Conservation (phyloP, 2,113 vertebrate species). For the Tylochromis polylepis region DNA sequence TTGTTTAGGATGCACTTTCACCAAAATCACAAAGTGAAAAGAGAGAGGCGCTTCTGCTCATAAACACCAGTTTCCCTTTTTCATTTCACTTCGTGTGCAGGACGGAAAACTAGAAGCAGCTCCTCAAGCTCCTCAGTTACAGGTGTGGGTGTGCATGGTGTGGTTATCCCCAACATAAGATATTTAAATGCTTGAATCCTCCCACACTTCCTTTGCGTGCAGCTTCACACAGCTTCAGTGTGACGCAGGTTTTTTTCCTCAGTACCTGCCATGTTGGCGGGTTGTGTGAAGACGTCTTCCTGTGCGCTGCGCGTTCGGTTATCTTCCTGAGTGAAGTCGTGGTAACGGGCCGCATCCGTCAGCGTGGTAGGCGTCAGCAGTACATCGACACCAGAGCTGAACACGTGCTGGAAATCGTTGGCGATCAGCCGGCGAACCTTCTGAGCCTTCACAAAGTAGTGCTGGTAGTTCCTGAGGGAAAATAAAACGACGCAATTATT, state of each 20-base stretch:
- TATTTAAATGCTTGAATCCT: background rate
- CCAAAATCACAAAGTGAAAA: background rate
- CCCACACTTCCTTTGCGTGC: background rate
- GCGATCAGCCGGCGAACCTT: conserved; percentile 89
- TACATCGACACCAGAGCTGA: conserved; percentile 82
- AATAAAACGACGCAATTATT: accelerated
- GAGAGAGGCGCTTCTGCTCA: background rate
- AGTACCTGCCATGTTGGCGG: conserved; percentile 91
- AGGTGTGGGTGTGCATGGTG: background rate
- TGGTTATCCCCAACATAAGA: background rate
- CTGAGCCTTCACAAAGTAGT: conserved; percentile 92
- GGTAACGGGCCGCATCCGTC: conserved; percentile 73
- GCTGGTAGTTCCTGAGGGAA: conserved; percentile 83
- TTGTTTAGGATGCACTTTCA: background rate
- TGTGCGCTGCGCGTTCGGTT: conserved; percentile 89
- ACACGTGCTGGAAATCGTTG: conserved; percentile 82
- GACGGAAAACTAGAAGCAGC: background rate
- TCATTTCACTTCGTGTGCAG: accelerated
- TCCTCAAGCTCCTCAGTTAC: background rate
- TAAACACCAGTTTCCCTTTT: background rate
- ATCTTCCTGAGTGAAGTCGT: conserved; percentile 87
- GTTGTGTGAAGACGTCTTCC: conserved; percentile 90
- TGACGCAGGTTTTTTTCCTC: background rate
- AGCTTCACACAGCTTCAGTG: background rate
- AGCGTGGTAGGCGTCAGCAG: conserved; percentile 92